Conservation (phyloP, 2,888 invertebrate species). For the Oscheius myriophilus region DNA sequence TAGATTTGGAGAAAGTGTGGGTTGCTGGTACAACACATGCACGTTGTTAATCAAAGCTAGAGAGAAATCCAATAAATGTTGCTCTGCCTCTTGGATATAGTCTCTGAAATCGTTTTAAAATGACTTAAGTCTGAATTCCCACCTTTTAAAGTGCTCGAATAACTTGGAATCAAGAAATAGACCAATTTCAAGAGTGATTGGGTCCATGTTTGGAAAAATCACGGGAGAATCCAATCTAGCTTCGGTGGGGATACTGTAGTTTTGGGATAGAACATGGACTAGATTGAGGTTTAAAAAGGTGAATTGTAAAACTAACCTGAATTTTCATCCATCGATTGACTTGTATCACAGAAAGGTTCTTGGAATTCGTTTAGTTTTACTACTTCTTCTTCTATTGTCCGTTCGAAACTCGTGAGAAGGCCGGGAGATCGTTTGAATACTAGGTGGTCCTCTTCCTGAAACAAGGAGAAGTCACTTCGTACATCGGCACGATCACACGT, state of each 20-base stretch:
- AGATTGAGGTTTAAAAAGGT: constrained; percentile 30
- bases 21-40: constrained; percentile 67
- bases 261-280: constrained; percentile 54
- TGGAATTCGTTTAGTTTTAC: constrained; percentile 47
- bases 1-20: constrained; percentile 65
- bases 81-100: constrained; percentile 65
- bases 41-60: constrained; percentile 70
- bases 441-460: constrained; percentile 63
- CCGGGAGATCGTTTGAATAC: constrained; percentile 65
- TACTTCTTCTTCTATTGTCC: constrained; percentile 51
- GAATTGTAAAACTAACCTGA: constrained; percentile 34
- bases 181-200: constrained; percentile 69
- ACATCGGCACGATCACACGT: too few relatives aligned
- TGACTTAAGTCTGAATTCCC: constrained; percentile 3
- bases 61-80: constrained; percentile 69
- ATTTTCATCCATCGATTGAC: constrained; percentile 60
- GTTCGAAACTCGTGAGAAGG: constrained; percentile 51
- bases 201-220: constrained; percentile 69
- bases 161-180: constrained; percentile 68
- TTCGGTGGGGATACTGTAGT: constrained; percentile 67
- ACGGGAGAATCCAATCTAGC: constrained; percentile 68
- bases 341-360: constrained; percentile 68
- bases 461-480: too few relatives aligned
- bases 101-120: constrained; percentile 36
- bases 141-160: constrained; percentile 68